Evolutionary conservation across 2,888 invertebrate species (phyloP).

Genomic region (Cantharis rustica): DNA sequence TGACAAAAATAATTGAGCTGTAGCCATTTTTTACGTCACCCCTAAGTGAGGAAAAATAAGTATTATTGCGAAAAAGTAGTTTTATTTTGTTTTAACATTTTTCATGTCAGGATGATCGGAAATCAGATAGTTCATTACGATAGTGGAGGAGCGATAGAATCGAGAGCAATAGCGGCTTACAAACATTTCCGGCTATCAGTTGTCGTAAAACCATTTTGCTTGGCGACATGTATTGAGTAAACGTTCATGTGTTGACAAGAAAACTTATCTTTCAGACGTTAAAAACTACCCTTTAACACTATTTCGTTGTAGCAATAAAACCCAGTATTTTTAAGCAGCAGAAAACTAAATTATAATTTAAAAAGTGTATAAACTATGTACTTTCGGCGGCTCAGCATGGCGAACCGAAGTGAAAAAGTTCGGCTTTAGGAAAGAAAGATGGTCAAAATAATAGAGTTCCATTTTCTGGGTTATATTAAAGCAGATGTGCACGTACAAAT

Average conservation of each 20-base stretch:
- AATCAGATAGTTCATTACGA: conserved; percentile 1
- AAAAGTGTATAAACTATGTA: neutral
- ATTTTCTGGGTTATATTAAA: neutral
- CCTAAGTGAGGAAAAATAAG: neutral
- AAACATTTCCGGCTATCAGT: conserved; percentile 14
- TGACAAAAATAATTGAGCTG: neutral
- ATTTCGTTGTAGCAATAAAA: neutral
- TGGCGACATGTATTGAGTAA: conserved; percentile 1
- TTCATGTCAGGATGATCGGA: neutral
- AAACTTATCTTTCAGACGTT: neutral
- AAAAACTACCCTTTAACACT: neutral
- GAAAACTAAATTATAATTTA: neutral
- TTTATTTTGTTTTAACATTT: neutral
- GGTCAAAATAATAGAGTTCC: neutral
- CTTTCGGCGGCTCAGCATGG: neutral
- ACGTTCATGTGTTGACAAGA: neutral
- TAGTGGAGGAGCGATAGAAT: neutral
- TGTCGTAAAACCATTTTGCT: conserved; percentile 16
- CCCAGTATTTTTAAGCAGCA: neutral
- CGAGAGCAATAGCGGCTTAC: neutral
- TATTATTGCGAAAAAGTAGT: neutral
- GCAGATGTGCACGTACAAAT: neutral
- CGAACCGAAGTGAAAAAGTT: neutral
- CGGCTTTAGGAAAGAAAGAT: neutral
- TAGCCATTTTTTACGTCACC: neutral